Evolutionary conservation across 2,113 vertebrate genomes (phyloP), one percentile per base, ranked within the genome.

Genomic region (Planiliza haematocheilus): DNA sequence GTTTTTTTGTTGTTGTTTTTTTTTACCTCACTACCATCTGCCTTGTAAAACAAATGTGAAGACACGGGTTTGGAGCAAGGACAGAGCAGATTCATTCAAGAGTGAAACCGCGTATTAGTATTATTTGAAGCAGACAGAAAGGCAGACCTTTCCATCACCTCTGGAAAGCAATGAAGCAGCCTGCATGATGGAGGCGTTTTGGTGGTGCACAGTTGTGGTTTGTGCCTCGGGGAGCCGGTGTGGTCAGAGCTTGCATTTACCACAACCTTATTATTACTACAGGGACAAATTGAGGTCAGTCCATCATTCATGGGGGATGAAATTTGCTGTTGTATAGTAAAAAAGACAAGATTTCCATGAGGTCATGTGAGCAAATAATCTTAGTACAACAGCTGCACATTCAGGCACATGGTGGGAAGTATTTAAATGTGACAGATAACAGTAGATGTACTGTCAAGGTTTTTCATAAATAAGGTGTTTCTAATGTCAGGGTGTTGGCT

Each of bases 11-110:
- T 30, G 2, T 30, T 30, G n/a, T 30, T 30, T 30, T 5, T 30
- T 20, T 78, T 77, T 70, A 64, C 85, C 84, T 81, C 70, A 2
- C 60, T 13, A 50, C 90, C 90, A 86, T 92, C 90, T 91, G 91
- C 73, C 81, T 70, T 41, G 41, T 84, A 71, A 85, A 85, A 71
- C 49, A 66, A 77, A 67, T 50, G 61, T 36, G 50, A 66, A 34
- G 77, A 77, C 74, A 30, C 59, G 45, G 71, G 41, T 61, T 36
- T 63, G 50, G 50, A 21, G 38, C 0, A 10, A 0, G 11, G 52
- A 51, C 52, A 17, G 57, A 18, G 20, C 10, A 18, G 45, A 63
- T 7, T 10, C 37, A 10, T 41, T 18, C 18, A 49, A 5, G 17
- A 58, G 58, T 20, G 1, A 56, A 57, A 8, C 7, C 2, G 18